Conservation (phyloP, 2,113 vertebrate species). For the Dipodomys ordii region DNA sequence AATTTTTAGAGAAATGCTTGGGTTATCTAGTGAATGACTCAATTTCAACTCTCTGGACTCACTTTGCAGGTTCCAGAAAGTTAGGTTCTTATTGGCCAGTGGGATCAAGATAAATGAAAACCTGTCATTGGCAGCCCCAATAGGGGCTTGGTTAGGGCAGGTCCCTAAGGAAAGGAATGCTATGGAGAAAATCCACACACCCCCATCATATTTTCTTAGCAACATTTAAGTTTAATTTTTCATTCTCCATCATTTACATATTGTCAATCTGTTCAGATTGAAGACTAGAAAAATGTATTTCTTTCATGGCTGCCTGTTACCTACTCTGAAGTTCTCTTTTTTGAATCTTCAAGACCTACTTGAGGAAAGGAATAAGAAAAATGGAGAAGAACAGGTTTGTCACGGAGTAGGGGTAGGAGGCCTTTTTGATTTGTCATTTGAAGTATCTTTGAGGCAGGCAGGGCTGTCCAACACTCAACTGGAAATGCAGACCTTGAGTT, state of each 20-base stretch:
- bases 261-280: constrained; percentile 12
- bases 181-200: not conserved
- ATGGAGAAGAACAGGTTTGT: not conserved
- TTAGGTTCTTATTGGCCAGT: not conserved
- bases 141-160: not conserved
- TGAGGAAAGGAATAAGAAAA: not conserved
- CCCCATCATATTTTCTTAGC: not conserved
- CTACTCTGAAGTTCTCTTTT: not conserved
- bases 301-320: not conserved
- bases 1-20: not conserved
- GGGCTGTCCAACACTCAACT: not conserved
- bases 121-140: not conserved
- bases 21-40: not conserved
- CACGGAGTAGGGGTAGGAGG: not conserved
- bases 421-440: not conserved
- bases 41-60: not conserved
- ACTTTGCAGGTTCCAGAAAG: not conserved
- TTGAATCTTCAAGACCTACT: constrained; percentile 43
- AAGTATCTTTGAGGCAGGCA: not conserved
- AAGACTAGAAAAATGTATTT: constrained; percentile 10
- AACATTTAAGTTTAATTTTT: not conserved
- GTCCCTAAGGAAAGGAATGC: not conserved
- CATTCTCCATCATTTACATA: not conserved
- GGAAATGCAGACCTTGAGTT: not conserved
- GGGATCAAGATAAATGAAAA: not conserved